A percentile compares a stretch with the other conserved stretches of the same genome.
Evolutionary conservation across 2,797 vertebrate genomes (phyloP).

Genomic region (Onychomys torridus): DNA sequence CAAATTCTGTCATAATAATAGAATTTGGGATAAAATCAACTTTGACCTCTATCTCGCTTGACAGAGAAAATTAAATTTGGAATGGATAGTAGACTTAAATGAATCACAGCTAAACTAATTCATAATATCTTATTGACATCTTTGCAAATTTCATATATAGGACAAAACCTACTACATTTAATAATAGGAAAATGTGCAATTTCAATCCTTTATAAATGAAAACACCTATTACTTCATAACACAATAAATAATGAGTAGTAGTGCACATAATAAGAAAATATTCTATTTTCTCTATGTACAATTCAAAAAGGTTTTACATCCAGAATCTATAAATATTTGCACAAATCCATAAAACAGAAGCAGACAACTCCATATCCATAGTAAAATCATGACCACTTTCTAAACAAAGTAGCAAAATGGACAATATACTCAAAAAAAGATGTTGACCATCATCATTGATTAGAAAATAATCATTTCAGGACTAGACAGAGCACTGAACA

Average conservation of each 20-base stretch:
- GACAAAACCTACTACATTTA: not conserved
- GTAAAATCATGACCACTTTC: not conserved
- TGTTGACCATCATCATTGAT: not conserved
- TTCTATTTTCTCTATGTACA: not conserved
- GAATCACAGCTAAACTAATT: not conserved
- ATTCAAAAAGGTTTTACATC: not conserved
- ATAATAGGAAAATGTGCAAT: not conserved
- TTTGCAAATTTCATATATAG: not conserved
- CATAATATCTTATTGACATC: not conserved
- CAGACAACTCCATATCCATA: not conserved
- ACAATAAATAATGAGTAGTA: not conserved
- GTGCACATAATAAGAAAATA: not conserved
- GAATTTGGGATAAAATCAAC: constrained; percentile 15
- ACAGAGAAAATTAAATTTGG: constrained; percentile 56
- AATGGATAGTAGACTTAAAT: not conserved
- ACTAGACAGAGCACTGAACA: not conserved
- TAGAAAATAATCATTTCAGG: not conserved
- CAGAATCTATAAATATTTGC: not conserved
- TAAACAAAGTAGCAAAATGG: not conserved
- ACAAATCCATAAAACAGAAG: constrained; percentile 16
- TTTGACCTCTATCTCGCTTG: not conserved
- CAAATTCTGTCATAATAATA: not conserved
- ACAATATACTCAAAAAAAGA: not conserved
- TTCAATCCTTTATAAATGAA: not conserved
- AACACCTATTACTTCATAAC: not conserved